phyloP scores from a whole-genome alignment of 1,140 invertebrate genomes.

The Saxidomus purpurata region DNA sequence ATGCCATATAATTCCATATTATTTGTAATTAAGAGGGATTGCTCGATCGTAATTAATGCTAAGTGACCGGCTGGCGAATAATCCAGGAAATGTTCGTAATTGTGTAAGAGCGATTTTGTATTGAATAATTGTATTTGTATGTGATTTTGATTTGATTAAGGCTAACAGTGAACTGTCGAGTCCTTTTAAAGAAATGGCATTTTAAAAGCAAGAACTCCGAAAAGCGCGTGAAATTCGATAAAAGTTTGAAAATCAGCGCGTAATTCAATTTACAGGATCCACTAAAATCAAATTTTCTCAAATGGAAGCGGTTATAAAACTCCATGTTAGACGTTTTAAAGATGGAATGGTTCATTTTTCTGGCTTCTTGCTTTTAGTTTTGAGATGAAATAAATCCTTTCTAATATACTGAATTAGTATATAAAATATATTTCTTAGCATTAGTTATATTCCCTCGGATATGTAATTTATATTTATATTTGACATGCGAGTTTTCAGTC shows the following conservation, averaged over 20 bases:
- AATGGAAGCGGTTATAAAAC: constrained; percentile 58
- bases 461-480: constrained; percentile 16
- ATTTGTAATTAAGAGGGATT: constrained; percentile 54
- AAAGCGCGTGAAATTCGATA: constrained; percentile 67
- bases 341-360: constrained; percentile 19
- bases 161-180: constrained; percentile 26
- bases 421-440: neutral
- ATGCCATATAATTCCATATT: constrained; percentile 60
- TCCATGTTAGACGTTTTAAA: constrained; percentile 36
- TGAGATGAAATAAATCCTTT: constrained; percentile 5
- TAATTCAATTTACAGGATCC: constrained; percentile 56
- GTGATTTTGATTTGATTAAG: constrained; percentile 61
- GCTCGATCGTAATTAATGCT: constrained; percentile 46
- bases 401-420: constrained; percentile 26
- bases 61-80: constrained; percentile 48
- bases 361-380: constrained; percentile 53
- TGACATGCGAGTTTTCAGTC: neutral
- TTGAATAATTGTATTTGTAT: constrained; percentile 68
- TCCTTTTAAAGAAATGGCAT: constrained; percentile 69
- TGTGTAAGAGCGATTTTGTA: constrained; percentile 54
- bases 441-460: neutral
- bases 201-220: constrained; percentile 68
- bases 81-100: constrained; percentile 43
- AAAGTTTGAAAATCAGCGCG: constrained; percentile 53
- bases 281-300: constrained; percentile 57